A percentile compares a stretch with the other conserved stretches of the same genome.
phyloP scores from a whole-genome alignment of 2,113 vertebrate species.

The Sander vitreus region DNA sequence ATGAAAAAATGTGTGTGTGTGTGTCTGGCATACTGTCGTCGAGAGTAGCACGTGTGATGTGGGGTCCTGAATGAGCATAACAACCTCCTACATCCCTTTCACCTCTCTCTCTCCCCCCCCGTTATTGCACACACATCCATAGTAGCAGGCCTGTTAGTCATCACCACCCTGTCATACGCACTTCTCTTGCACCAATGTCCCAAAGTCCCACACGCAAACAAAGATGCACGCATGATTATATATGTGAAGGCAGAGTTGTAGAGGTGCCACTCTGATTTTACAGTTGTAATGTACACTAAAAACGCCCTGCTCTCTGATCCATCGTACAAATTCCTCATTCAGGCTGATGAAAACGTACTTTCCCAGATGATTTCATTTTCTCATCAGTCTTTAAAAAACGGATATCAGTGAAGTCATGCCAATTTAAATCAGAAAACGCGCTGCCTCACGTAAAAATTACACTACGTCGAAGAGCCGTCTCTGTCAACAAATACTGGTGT shows the following conservation, averaged over 20 bases:
- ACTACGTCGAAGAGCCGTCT: not conserved
- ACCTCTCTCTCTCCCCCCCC: constrained; percentile 32
- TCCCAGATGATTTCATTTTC: constrained; percentile 15
- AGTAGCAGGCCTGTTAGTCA: constrained; percentile 50
- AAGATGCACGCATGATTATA: constrained; percentile 31
- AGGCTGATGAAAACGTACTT: constrained; percentile 2
- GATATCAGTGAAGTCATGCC: constrained; percentile 8
- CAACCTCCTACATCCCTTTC: constrained; percentile 56
- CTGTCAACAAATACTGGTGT: not conserved
- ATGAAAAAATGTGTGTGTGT: not conserved
- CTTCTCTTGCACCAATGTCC: constrained; percentile 21
- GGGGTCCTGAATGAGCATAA: constrained; percentile 66
- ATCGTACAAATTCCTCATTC: not conserved
- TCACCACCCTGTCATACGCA: constrained; percentile 52
- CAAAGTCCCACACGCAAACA: constrained; percentile 30
- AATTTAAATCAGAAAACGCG: not conserved
- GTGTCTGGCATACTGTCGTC: not conserved
- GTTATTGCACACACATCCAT: constrained; percentile 24
- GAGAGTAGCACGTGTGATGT: constrained; percentile 43
- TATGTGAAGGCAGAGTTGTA: constrained; percentile 30
- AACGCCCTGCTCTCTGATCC: not conserved
- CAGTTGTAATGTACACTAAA: not conserved
- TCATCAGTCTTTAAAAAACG: constrained; percentile 18
- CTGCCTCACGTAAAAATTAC: not conserved
- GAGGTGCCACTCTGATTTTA: constrained; percentile 42